These are phyloP conservation scores for Aeoliscus strigatus DNA, from an alignment of 2,797 vertebrate genomes.

Conservation along the genomic window DNA sequence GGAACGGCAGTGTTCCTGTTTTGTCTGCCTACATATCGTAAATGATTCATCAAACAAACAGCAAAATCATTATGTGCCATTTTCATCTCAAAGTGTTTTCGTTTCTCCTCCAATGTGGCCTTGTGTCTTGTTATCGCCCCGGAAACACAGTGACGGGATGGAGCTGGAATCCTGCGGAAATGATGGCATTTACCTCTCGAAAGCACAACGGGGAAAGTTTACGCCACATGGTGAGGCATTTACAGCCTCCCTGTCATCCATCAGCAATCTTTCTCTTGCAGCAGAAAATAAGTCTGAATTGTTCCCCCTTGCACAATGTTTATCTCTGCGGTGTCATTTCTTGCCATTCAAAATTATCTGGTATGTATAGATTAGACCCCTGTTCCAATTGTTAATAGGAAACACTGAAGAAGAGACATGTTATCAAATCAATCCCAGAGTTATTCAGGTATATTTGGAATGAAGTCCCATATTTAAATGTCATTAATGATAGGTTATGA, in stretches of 20 bases:
- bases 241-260: slow-evolving; percentile 14
- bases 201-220: slow-evolving; percentile 40
- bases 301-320: not conserved
- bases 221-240: slow-evolving; percentile 20
- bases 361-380: not conserved
- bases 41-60: slow-evolving; percentile 24
- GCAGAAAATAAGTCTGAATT: slow-evolving; percentile 25
- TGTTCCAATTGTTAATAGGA: slow-evolving; percentile 3
- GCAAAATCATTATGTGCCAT: slow-evolving; percentile 33
- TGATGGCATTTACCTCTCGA: slow-evolving; percentile 40
- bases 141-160: slow-evolving; percentile 40
- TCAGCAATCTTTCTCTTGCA: slow-evolving; percentile 13
- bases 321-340: slow-evolving; percentile 10
- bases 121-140: slow-evolving; percentile 45
- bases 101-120: slow-evolving; percentile 36
- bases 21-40: slow-evolving; percentile 9
- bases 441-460: not conserved
- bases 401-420: slow-evolving; percentile 4
- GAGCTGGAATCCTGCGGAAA: slow-evolving; percentile 45
- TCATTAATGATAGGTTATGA: no score
- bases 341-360: slow-evolving; percentile 12
- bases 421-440: not conserved
- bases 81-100: slow-evolving; percentile 27
- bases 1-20: slow-evolving; percentile 4
- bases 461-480: no score